These are phyloP conservation scores for Chelon labrosus DNA, from an alignment of 2,797 vertebrate species.

Conservation along the genomic window DNA sequence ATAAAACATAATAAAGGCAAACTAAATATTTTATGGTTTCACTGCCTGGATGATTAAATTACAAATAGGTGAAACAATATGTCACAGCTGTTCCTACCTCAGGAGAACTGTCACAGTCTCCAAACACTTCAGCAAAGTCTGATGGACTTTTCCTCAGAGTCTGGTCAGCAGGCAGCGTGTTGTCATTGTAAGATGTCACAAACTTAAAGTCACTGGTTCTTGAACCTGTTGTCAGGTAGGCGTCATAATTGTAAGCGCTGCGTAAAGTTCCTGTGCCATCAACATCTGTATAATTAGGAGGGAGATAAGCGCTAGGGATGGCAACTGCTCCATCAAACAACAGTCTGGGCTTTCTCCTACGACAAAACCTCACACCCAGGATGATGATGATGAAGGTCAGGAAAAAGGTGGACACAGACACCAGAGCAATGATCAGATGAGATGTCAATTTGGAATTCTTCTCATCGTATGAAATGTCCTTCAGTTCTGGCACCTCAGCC, in stretches of 20 bases:
- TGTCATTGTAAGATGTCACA: slow-evolving; percentile 24
- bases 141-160: slow-evolving; percentile 26
- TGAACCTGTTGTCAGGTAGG: too few relatives aligned
- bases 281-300: too few relatives aligned
- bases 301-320: too few relatives aligned
- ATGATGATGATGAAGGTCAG: slow-evolving; percentile 66
- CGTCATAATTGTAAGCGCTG: too few relatives aligned
- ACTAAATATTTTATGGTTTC: too few relatives aligned
- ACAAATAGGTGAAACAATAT: too few relatives aligned
- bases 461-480: slow-evolving; percentile 77
- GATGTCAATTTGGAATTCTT: slow-evolving; percentile 85
- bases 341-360: too few relatives aligned
- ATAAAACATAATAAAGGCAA: too few relatives aligned
- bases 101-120: slow-evolving; percentile 40
- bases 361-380: slow-evolving; percentile 1
- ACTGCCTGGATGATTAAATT: too few relatives aligned
- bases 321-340: too few relatives aligned
- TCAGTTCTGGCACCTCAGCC: slow-evolving; percentile 83
- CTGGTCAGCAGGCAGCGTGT: slow-evolving; percentile 7
- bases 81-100: slow-evolving; percentile 16
- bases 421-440: slow-evolving; percentile 87
- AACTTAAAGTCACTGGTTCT: too few relatives aligned
- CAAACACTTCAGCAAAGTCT: slow-evolving; percentile 41
- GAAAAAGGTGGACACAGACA: slow-evolving; percentile 87
- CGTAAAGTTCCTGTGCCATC: too few relatives aligned